Base-by-base conservation (phyloP, 2,888 invertebrate species). In the Drosophila cognata region DNA sequence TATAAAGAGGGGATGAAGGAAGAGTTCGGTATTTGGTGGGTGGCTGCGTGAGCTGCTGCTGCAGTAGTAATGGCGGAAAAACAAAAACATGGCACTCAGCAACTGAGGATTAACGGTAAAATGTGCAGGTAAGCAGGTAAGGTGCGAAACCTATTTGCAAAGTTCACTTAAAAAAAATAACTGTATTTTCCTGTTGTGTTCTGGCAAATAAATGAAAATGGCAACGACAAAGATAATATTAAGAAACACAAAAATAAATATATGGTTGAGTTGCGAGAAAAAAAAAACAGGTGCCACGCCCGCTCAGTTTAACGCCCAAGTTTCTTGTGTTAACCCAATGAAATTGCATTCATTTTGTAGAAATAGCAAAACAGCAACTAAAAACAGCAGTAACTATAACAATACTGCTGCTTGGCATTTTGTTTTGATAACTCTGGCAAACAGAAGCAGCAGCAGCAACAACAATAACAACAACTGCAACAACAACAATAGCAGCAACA, bases 381-480 rank as follows among this genome's bases (percentile, higher is more conserved):
- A 77, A 78, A 80, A 78, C 74, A 74, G 61, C 51, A 71, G 67
- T 60, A 78, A 72, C 71, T 76, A 81, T 61, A 74, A 73, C 61
- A 67, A 53, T 51, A 57, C 51, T 50, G 29, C 61, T 73, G 69
- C 76, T 77, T 79, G 77, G 75, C 81, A 89, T 79, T 81, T 89
- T 89, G 85, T 89, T 89, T 87, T 89, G 88, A 87, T 82, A 87
- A 88, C 77, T 83, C 89, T 84, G 81, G 82, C 85, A 87, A 85
- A 87, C 84, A 85, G 71, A 76, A 84, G 69, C 64, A 29, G 50
- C 18, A 51, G 29, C 29, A 31, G 29, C 29, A 51, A 18, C 11
- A 28, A 10, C 28, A 61, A 29, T 48, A 61, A 48, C 31, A 57
- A 5, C 52, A 51, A 43, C 43, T 31, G 18, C 52, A 51, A 18